Evolutionary conservation across 1,140 invertebrate genomes (phyloP).

Genomic region (Nephotettix cincticeps): DNA sequence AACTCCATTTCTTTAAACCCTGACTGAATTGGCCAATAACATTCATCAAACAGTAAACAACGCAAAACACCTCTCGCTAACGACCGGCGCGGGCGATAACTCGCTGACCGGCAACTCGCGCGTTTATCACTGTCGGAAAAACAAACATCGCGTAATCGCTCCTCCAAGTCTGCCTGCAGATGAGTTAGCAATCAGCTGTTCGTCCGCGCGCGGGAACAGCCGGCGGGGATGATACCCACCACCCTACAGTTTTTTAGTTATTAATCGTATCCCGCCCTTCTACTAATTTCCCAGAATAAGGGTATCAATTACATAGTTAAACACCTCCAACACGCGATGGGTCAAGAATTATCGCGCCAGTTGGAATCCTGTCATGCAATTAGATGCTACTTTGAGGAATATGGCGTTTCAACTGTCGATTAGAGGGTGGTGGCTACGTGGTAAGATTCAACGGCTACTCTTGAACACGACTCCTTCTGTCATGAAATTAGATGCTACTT

Average conservation of each 20-base stretch:
- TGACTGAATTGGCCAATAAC: not conserved
- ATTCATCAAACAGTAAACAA: conserved; percentile 1
- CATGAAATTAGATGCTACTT: too few relatives aligned
- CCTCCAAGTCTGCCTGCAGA: conserved; percentile 5
- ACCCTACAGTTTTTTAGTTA: not conserved
- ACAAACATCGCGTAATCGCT: not conserved
- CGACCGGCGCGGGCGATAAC: not conserved
- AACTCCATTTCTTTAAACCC: conserved; percentile 5
- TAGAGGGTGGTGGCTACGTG: too few relatives aligned
- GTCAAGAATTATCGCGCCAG: not conserved
- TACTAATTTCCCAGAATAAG: not conserved
- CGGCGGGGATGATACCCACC: too few relatives aligned
- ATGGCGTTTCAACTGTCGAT: too few relatives aligned
- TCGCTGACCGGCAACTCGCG: not conserved
- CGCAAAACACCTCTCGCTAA: not conserved
- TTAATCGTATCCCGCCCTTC: not conserved
- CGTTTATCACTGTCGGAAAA: conserved; percentile 1
- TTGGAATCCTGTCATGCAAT: not conserved
- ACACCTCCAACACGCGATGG: not conserved
- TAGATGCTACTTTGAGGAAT: too few relatives aligned
- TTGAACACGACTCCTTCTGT: too few relatives aligned
- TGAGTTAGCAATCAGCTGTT: conserved; percentile 1
- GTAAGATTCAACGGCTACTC: too few relatives aligned
- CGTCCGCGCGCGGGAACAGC: not conserved
- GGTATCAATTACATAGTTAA: conserved; percentile 4